These are phyloP conservation scores for Gryllus bimaculatus DNA, from an alignment of 1,140 invertebrate genomes.

Conservation along the genomic window DNA sequence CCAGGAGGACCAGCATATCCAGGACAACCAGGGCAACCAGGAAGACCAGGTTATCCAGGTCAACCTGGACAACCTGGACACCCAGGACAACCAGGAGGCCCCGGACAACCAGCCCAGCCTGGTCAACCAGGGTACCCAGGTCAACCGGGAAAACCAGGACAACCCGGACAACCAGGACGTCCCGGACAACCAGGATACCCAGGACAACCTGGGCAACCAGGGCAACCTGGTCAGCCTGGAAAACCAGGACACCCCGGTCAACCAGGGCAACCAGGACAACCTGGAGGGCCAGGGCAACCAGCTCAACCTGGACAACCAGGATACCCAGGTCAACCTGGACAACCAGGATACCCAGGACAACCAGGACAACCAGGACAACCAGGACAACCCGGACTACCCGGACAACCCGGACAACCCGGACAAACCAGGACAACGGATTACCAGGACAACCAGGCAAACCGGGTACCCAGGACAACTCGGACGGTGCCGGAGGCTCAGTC, in stretches of 20 bases:
- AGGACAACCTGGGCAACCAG: neutral
- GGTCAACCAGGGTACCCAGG: neutral
- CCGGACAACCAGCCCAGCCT: neutral
- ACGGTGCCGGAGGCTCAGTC: constrained; percentile 16
- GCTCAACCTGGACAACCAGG: constrained; percentile 7
- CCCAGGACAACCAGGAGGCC: neutral
- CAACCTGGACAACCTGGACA: constrained; percentile 6
- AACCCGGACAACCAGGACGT: neutral
- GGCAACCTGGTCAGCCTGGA: neutral
- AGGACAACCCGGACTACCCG: neutral
- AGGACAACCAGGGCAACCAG: constrained; percentile 17
- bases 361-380: constrained; percentile 7
- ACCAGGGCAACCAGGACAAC: constrained; percentile 12
- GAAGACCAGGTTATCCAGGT: neutral
- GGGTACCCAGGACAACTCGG: neutral
- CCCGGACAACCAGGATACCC: neutral
- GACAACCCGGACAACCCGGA: neutral
- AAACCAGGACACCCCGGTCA: constrained; percentile 9
- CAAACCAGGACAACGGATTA: neutral
- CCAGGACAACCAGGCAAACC: neutral
- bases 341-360: neutral
- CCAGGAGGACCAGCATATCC: constrained; percentile 16
- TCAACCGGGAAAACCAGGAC: neutral
- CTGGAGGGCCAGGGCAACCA: constrained; percentile 11
- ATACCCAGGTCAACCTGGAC: neutral